Percentiles rank a stretch among this genome's conserved stretches.
Conservation (phyloP, 2,113 vertebrate species). For the Balaeniceps rex region DNA sequence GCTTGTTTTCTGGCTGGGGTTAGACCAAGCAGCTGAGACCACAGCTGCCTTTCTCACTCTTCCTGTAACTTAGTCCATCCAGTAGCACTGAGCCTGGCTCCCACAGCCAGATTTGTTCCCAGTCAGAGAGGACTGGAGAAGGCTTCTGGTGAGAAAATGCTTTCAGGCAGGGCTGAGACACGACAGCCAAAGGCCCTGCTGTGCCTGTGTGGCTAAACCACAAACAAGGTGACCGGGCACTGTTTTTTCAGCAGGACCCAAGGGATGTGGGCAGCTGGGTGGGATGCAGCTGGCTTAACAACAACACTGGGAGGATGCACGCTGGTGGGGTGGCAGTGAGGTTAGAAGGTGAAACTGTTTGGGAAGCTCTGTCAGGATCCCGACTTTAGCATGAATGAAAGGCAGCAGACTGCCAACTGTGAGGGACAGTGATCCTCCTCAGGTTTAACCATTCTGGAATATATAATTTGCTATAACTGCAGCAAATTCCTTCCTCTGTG, state of each 20-base stretch:
- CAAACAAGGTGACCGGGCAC: too few relatives aligned
- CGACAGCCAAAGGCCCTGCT: not conserved
- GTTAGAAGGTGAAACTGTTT: not conserved
- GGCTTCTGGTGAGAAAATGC: not conserved
- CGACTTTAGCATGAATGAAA: not conserved
- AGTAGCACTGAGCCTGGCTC: not conserved
- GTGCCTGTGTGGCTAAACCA: not conserved
- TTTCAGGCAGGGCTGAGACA: not conserved
- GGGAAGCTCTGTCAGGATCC: not conserved
- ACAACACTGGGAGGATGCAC: rapidly evolving
- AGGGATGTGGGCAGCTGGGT: rapidly evolving
- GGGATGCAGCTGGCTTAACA: not conserved
- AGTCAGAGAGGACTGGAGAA: rapidly evolving
- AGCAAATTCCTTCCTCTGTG: not conserved
- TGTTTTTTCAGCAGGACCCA: not conserved
- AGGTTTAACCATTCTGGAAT: not conserved
- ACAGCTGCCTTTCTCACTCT: not conserved
- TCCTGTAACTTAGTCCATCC: not conserved
- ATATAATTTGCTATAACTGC: not conserved
- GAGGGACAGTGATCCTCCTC: not conserved
- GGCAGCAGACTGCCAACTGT: not conserved
- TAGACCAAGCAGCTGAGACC: not conserved
- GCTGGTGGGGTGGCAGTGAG: rapidly evolving
- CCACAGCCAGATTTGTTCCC: not conserved
- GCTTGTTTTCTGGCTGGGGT: not conserved